Conservation (phyloP, 2,888 invertebrate species). For the Leptinotarsa juncta region DNA sequence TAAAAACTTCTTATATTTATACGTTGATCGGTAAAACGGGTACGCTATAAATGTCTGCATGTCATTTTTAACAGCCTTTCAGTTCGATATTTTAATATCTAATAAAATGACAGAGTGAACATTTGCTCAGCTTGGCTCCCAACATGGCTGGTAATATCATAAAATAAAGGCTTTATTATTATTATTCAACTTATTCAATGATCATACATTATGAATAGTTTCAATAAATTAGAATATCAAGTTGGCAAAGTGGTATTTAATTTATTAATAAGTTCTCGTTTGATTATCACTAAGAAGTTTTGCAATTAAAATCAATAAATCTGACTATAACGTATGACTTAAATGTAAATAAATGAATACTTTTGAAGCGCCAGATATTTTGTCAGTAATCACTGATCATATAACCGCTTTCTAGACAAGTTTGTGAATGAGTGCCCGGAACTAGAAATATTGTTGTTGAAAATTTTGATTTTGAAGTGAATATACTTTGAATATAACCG, state of each 20-base stretch:
- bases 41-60: constrained; percentile 58
- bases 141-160: constrained; percentile 55
- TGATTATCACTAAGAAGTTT: neutral
- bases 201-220: constrained; percentile 39
- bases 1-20: constrained; percentile 40
- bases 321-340: too few relatives aligned
- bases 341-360: too few relatives aligned
- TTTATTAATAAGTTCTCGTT: constrained; percentile 13
- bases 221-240: constrained; percentile 39
- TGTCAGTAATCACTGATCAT: too few relatives aligned
- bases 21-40: constrained; percentile 42
- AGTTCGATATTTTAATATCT: constrained; percentile 63
- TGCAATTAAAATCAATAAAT: neutral
- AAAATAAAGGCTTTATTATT: constrained; percentile 51
- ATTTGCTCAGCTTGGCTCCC: constrained; percentile 61
- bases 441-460: too few relatives aligned
- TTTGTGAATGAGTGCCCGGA: too few relatives aligned
- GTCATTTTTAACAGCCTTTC: constrained; percentile 59
- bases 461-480: too few relatives aligned
- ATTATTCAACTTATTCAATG: constrained; percentile 43
- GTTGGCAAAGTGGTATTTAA: constrained; percentile 21
- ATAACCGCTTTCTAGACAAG: too few relatives aligned
- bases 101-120: constrained; percentile 59
- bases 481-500: too few relatives aligned
- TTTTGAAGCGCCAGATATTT: too few relatives aligned